Percentiles rank a stretch among this genome's conserved stretches.
These are phyloP conservation scores for Macrosiphum euphorbiae DNA, from an alignment of 2,888 invertebrate genomes.

Conservation along the genomic window DNA sequence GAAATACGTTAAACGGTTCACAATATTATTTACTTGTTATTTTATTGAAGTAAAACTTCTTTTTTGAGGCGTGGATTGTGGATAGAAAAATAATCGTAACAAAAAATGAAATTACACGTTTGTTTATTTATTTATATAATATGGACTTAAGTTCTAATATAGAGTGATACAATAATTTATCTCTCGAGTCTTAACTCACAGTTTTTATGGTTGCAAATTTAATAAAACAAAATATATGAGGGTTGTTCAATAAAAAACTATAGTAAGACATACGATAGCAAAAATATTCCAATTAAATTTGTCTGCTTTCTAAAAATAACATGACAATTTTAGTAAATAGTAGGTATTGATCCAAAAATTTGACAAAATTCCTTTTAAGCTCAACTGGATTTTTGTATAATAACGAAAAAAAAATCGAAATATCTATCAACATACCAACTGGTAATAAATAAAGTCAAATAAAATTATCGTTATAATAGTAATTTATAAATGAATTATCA, in stretches of 20 bases:
- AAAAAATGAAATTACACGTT: too few species aligned
- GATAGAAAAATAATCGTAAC: too few species aligned
- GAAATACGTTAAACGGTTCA: too few species aligned
- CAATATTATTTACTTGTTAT: too few species aligned
- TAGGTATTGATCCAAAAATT: not conserved
- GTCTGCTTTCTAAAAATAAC: not conserved
- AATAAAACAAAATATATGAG: slow-evolving; percentile 9
- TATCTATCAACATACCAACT: not conserved
- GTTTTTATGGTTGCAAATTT: slow-evolving; percentile 1
- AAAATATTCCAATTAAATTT: slow-evolving; percentile 21
- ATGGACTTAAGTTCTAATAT: not conserved
- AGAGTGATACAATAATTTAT: not conserved
- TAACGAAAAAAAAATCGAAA: not conserved
- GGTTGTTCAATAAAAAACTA: not conserved
- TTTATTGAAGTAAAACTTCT: too few species aligned
- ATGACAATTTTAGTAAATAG: too few species aligned
- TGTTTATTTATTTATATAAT: too few species aligned
- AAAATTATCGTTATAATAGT: not conserved
- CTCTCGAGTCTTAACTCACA: not conserved
- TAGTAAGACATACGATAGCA: too few species aligned
- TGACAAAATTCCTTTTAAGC: not conserved
- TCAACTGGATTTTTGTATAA: not conserved
- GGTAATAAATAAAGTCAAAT: not conserved
- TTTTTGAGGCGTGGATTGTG: too few species aligned
- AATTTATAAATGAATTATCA: not conserved